Percentiles rank a stretch among this genome's conserved stretches.
Conservation (phyloP, 1,140 invertebrate genomes). For the Trachelipus rathkii region DNA sequence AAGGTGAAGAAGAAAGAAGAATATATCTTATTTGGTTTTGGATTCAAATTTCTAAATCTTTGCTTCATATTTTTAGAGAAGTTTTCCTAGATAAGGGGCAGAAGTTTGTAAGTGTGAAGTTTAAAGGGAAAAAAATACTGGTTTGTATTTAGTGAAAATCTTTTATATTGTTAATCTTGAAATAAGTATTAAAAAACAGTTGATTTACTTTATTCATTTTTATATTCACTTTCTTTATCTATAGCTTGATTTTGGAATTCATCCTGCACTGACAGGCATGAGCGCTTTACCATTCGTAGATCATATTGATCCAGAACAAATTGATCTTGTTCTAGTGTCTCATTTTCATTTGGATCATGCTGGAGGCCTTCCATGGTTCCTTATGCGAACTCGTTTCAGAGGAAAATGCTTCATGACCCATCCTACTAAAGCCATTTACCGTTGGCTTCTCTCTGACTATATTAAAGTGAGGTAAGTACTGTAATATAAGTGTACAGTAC, state of each 20-base stretch:
- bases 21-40: too few species aligned
- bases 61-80: too few species aligned
- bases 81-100: too few species aligned
- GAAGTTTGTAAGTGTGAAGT: too few species aligned
- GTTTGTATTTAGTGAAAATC: conserved; percentile 47
- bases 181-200: not conserved
- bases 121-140: conserved; percentile 99
- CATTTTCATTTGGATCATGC: conserved; percentile 99
- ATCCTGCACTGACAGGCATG: conserved; percentile 94
- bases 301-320: conserved; percentile 85
- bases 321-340: conserved; percentile 92
- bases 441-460: conserved; percentile 97
- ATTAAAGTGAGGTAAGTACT: conserved; percentile 78
- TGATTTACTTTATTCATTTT: not conserved
- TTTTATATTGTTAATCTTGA: conserved; percentile 4
- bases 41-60: too few species aligned
- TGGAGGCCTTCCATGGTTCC: conserved; percentile 96
- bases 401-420: conserved; percentile 99
- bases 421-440: conserved; percentile 98
- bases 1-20: too few species aligned
- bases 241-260: conserved; percentile 91
- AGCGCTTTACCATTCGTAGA: conserved; percentile 97
- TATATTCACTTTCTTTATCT: not conserved
- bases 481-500: conserved; percentile 7
- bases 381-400: conserved; percentile 95